Evolutionary conservation across 2,113 vertebrate species (phyloP).

Genomic region (Glaucomys volans): DNA sequence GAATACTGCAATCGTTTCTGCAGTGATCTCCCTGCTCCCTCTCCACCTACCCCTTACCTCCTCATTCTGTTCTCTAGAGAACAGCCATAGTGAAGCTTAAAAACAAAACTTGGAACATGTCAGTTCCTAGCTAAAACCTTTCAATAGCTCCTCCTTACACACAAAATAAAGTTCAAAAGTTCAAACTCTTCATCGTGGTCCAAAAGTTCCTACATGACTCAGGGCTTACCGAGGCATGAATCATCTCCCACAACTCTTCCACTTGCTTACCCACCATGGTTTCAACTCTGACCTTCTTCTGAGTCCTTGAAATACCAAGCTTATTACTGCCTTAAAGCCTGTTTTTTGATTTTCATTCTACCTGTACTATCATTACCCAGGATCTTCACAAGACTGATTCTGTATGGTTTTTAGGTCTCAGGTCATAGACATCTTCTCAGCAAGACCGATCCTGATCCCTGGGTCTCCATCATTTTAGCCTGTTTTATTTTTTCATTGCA

Average conservation of each 20-base stretch:
- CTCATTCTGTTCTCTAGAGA: background rate
- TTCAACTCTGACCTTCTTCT: slow-evolving; percentile 9
- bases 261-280: background rate
- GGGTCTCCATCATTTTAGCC: background rate
- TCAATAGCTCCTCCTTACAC: background rate
- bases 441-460: background rate
- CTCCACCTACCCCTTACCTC: background rate
- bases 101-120: background rate
- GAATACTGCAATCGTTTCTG: background rate
- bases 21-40: background rate
- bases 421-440: background rate
- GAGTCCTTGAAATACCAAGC: slow-evolving; percentile 19
- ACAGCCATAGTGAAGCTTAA: background rate
- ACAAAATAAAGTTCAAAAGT: background rate
- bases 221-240: background rate
- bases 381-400: background rate
- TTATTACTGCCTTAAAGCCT: background rate
- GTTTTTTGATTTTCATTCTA: background rate
- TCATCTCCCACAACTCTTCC: background rate
- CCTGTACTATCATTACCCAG: background rate
- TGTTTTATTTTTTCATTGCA: background rate
- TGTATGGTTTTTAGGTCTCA: background rate
- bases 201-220: background rate
- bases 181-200: background rate
- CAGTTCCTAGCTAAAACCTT: background rate